phyloP scores from a whole-genome alignment of 2,797 vertebrate species.

The Mus minutoides region DNA sequence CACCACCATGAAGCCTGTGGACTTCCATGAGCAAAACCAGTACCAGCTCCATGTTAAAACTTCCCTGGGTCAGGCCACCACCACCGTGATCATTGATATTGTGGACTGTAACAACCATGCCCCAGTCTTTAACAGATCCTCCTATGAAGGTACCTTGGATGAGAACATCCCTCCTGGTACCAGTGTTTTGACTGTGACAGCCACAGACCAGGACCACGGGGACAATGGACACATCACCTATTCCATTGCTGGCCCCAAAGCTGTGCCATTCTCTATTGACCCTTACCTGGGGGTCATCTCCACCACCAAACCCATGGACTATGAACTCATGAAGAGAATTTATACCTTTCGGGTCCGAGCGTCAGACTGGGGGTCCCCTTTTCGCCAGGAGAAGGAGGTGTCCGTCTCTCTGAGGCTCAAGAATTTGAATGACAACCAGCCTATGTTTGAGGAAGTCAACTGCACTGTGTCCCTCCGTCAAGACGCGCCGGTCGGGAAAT shows the following conservation, averaged over 20 bases:
- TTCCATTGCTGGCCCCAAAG: constrained; percentile 89
- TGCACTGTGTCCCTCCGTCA: constrained; percentile 92
- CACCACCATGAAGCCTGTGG: constrained; percentile 89
- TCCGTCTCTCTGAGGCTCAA: constrained; percentile 93
- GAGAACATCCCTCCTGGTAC: constrained; percentile 94
- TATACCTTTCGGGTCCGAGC: constrained; percentile 95
- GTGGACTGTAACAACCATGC: constrained; percentile 95
- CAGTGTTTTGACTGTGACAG: constrained; percentile 91
- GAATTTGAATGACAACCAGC: constrained; percentile 96
- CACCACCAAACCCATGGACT: constrained; percentile 93
- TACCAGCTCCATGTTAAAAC: constrained; percentile 93
- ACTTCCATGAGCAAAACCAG: constrained; percentile 89
- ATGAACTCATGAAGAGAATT: constrained; percentile 95
- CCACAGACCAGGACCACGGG: constrained; percentile 91
- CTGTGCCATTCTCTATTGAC: constrained; percentile 93
- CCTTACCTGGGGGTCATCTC: constrained; percentile 93
- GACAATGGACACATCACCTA: constrained; percentile 94
- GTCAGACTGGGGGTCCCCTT: constrained; percentile 95
- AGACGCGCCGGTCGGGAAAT: constrained; percentile 89
- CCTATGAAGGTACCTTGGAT: constrained; percentile 91
- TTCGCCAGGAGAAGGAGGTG: constrained; percentile 92
- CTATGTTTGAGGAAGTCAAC: constrained; percentile 94
- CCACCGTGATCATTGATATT: constrained; percentile 90
- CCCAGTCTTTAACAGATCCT: constrained; percentile 90
- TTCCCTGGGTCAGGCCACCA: constrained; percentile 87